Conservation (phyloP, 2,797 vertebrate species). For the Menidia menidia region DNA sequence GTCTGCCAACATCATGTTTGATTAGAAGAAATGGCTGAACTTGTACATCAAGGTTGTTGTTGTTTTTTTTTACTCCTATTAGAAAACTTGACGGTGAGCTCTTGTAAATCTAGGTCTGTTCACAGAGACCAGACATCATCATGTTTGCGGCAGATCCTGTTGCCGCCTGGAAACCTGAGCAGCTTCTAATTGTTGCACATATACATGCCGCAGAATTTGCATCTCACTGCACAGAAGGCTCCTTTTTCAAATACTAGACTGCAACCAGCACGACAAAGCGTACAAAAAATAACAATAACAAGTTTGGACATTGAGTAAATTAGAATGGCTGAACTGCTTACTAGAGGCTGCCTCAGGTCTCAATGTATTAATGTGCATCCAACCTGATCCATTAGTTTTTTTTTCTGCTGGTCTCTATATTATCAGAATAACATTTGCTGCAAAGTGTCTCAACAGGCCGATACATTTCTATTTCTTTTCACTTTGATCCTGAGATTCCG, state of each 20-base stretch:
- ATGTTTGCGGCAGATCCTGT: conserved; percentile 35
- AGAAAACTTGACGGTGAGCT: background rate
- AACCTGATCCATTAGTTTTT: background rate
- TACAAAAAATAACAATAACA: too few species aligned
- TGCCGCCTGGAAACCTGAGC: conserved; percentile 53
- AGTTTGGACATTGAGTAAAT: too few species aligned
- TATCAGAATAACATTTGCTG: conserved; percentile 8
- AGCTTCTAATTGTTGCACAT: conserved; percentile 19
- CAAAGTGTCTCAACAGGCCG: conserved; percentile 25
- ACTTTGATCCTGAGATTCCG: conserved; percentile 15
- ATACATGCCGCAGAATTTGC: conserved; percentile 8
- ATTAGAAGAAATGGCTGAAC: too few species aligned
- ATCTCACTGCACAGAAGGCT: background rate
- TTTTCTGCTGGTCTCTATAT: conserved; percentile 5
- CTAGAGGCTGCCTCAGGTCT: background rate
- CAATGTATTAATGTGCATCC: conserved; percentile 2
- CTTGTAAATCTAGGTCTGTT: conserved; percentile 11
- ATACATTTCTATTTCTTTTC: conserved; percentile 32
- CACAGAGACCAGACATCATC: conserved; percentile 28
- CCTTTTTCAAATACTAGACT: background rate
- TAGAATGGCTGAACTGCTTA: background rate
- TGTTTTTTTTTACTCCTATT: too few species aligned
- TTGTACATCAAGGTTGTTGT: too few species aligned
- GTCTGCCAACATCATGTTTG: too few species aligned
- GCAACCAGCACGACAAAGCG: too few species aligned